These are phyloP conservation scores for Cybosia mesomella DNA, from an alignment of 2,888 invertebrate genomes.

Conservation along the genomic window DNA sequence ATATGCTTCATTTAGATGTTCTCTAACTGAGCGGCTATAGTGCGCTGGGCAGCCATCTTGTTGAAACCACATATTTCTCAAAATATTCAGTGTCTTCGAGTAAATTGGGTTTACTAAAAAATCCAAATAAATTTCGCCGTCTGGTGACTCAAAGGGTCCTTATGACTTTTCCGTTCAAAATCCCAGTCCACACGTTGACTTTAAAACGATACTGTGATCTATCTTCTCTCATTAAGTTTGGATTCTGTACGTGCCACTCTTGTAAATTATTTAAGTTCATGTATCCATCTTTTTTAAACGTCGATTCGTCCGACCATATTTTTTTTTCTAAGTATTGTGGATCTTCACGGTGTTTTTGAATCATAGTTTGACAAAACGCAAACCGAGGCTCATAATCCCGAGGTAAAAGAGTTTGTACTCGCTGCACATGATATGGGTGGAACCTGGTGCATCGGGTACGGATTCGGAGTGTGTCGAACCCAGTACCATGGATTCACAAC, in stretches of 20 bases:
- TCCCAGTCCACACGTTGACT: slow-evolving; percentile 15
- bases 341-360: not conserved
- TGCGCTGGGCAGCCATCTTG: too few species aligned
- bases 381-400: not conserved
- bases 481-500: too few species aligned
- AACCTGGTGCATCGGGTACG: too few species aligned
- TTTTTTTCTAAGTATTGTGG: too few species aligned
- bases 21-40: slow-evolving; percentile 4
- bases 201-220: slow-evolving; percentile 5
- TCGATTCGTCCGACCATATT: slow-evolving; percentile 5
- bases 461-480: too few species aligned
- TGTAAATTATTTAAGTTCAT: too few species aligned
- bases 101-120: not conserved
- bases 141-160: slow-evolving; percentile 2
- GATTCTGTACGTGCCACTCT: slow-evolving; percentile 7
- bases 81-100: not conserved
- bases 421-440: too few species aligned
- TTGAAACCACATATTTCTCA: not conserved
- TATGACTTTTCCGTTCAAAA: slow-evolving; percentile 7
- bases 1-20: slow-evolving; percentile 1
- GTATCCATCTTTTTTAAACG: too few species aligned
- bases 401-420: not conserved
- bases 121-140: not conserved
- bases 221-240: not conserved
- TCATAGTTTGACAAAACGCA: not conserved